Evolutionary conservation across 2,113 vertebrate species (phyloP).

Genomic region (Spea multiplicata): DNA sequence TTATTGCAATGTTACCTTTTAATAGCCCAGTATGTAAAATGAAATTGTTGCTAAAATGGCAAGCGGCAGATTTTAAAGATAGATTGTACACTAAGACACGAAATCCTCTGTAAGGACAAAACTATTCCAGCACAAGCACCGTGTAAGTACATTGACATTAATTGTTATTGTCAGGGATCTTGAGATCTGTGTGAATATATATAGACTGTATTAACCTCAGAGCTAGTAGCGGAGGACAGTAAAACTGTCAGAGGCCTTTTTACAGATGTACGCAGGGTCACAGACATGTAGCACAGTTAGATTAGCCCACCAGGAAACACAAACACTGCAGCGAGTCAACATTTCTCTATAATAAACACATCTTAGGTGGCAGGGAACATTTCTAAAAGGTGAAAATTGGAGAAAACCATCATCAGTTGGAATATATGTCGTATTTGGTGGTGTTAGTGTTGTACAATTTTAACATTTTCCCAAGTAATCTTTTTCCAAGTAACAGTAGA

Average conservation of each 20-base stretch:
- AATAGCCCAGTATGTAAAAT: neutral
- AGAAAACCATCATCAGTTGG: too few species aligned
- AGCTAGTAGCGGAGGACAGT: neutral
- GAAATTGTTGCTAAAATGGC: neutral
- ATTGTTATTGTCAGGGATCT: neutral
- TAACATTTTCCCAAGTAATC: too few species aligned
- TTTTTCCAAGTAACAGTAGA: too few species aligned
- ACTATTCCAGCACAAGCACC: neutral
- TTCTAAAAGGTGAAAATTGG: too few species aligned
- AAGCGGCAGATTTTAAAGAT: conserved; percentile 1
- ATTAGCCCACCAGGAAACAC: too few species aligned
- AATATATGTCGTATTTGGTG: too few species aligned
- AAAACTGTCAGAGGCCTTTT: neutral
- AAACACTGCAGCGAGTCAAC: too few species aligned
- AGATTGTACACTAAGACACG: neutral
- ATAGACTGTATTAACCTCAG: neutral
- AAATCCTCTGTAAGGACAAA: neutral
- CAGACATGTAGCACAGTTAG: too few species aligned
- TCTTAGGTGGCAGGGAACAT: too few species aligned
- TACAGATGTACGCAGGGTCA: too few species aligned
- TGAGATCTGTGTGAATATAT: neutral
- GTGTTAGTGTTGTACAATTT: too few species aligned
- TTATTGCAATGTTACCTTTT: conserved; percentile 1
- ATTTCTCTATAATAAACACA: too few species aligned
- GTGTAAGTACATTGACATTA: neutral